A percentile compares a stretch with the other conserved stretches of the same genome.
Conservation (phyloP, 2,888 invertebrate genomes). For the Noctua janthe region DNA sequence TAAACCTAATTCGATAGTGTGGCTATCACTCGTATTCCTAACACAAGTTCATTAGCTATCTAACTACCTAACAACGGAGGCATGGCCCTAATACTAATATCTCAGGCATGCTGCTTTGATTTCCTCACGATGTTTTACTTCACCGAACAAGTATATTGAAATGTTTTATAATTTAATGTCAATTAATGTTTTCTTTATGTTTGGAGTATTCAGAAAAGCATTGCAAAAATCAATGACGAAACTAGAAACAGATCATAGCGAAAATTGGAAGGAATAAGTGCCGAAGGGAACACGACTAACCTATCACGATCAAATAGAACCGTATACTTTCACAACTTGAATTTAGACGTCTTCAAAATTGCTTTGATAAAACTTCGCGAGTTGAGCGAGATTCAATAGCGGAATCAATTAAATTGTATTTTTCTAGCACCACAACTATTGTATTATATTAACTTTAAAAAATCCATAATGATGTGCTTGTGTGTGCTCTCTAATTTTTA, state of each 20-base stretch:
- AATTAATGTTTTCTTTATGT: background rate
- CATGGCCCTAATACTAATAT: no score
- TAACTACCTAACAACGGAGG: no score
- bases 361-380: constrained; percentile 31
- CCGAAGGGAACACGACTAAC: constrained; percentile 59
- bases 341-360: constrained; percentile 58
- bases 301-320: constrained; percentile 61
- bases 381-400: background rate
- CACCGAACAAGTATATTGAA: background rate
- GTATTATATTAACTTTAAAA: background rate
- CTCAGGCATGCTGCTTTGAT: no score
- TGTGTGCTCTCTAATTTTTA: background rate
- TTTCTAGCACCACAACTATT: background rate
- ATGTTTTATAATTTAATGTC: background rate
- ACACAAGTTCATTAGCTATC: no score
- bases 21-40: no score
- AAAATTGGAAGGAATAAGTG: constrained; percentile 54
- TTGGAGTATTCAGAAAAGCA: background rate
- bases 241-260: constrained; percentile 34
- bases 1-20: no score
- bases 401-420: background rate
- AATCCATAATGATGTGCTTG: background rate
- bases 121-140: background rate
- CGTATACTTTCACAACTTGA: constrained; percentile 58
- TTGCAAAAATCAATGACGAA: constrained; percentile 40